These are phyloP conservation scores for Drosophila equinoxialis DNA, from an alignment of 1,140 invertebrate species.

Conservation along the genomic window DNA sequence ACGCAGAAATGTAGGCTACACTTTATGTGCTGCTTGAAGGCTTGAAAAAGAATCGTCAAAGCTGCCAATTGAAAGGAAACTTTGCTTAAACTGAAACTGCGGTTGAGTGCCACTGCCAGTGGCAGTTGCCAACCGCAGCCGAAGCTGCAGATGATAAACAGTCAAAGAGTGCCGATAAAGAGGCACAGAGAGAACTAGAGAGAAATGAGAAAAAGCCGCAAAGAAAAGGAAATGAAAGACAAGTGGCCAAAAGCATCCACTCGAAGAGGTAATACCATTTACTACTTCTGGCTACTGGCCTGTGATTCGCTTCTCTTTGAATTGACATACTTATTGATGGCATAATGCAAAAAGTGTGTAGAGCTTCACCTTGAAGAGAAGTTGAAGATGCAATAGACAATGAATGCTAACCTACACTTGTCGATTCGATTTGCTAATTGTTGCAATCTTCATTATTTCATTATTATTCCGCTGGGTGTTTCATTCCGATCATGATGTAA, in stretches of 20 bases:
- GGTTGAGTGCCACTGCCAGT: constrained; percentile 24
- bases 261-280: not conserved
- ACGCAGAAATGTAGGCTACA: constrained; percentile 72
- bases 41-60: constrained; percentile 39
- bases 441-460: no score
- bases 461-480: no score
- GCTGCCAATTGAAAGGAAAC: constrained; percentile 34
- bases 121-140: constrained; percentile 8
- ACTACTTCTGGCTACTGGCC: no score
- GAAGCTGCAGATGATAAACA: constrained; percentile 67
- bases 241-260: constrained; percentile 4
- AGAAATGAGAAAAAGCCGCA: constrained; percentile 3
- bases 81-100: constrained; percentile 13
- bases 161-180: constrained; percentile 33
- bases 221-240: constrained; percentile 27
- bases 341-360: no score
- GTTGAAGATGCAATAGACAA: no score
- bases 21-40: constrained; percentile 37
- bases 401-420: no score
- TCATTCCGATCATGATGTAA: no score
- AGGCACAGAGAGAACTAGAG: no score
- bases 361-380: no score
- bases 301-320: no score
- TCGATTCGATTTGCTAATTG: no score
- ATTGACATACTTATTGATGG: no score